Conservation (phyloP, 2,888 invertebrate genomes). For the Gymnocheta viridis region DNA sequence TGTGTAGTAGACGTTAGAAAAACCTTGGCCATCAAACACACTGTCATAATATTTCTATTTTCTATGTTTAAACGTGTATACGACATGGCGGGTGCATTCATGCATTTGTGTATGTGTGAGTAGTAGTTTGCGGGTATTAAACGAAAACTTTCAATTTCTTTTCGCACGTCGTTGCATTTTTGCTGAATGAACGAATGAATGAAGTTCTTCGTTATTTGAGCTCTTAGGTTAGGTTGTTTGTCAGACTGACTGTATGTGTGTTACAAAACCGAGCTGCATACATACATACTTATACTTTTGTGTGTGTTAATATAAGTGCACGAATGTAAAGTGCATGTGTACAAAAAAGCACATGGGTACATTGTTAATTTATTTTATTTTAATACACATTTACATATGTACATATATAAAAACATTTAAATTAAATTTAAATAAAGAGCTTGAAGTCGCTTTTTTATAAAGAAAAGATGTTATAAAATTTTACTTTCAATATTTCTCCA, state of each 20-base stretch:
- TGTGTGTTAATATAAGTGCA: not conserved
- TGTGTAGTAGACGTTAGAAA: constrained; percentile 60
- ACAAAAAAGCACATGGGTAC: not conserved
- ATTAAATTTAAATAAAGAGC: no score
- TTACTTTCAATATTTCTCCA: no score
- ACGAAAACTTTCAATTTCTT: constrained; percentile 55
- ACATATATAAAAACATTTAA: not conserved
- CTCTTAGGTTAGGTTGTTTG: not conserved
- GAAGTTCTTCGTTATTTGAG: constrained; percentile 37
- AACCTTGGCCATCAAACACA: constrained; percentile 52
- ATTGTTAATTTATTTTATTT: constrained; percentile 18
- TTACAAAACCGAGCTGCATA: constrained; percentile 14
- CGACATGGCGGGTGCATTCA: constrained; percentile 18
- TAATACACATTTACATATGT: not conserved
- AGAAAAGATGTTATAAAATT: no score
- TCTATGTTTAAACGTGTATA: not conserved
- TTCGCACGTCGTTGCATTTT: constrained; percentile 39
- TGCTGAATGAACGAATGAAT: constrained; percentile 59
- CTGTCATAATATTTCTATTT: constrained; percentile 14
- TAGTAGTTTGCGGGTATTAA: constrained; percentile 46
- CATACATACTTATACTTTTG: no score
- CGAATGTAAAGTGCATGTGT: constrained; percentile 43
- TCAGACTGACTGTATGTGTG: not conserved
- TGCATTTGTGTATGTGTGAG: constrained; percentile 4
- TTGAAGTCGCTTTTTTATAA: no score